phyloP scores from a whole-genome alignment of 2,888 invertebrate species.

The Melinopterus prodromus region DNA sequence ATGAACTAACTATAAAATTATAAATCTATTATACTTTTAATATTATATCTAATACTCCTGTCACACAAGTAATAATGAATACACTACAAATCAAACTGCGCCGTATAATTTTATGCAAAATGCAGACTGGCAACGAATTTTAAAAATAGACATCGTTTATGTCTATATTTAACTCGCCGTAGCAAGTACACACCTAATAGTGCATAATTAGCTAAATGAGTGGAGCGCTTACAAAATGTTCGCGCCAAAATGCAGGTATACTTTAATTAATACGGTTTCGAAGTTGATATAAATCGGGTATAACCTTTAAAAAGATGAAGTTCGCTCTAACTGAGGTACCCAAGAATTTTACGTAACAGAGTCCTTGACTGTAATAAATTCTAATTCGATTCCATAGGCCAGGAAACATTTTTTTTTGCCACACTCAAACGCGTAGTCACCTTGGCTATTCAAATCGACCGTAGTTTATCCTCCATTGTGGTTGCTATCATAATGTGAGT shows the following conservation, averaged over 20 bases:
- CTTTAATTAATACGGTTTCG: too few relatives aligned
- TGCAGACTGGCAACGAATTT: neutral
- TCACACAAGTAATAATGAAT: too few relatives aligned
- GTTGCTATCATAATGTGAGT: neutral
- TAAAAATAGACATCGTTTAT: neutral
- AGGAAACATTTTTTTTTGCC: constrained; percentile 14
- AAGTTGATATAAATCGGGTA: too few relatives aligned
- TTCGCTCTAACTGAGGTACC: neutral
- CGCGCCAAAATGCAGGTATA: too few relatives aligned
- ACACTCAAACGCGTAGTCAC: constrained; percentile 4
- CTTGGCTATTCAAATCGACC: constrained; percentile 17
- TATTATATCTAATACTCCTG: too few relatives aligned
- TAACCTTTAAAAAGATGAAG: neutral
- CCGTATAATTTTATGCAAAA: neutral
- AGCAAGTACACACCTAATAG: neutral
- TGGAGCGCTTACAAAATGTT: neutral
- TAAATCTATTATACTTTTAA: too few relatives aligned
- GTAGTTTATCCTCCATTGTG: neutral
- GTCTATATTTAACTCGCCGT: neutral
- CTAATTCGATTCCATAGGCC: constrained; percentile 21
- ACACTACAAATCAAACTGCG: neutral
- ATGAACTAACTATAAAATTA: too few relatives aligned
- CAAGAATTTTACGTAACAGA: neutral
- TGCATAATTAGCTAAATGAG: neutral
- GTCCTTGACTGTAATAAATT: constrained; percentile 25